A percentile compares a stretch with the other conserved stretches of the same genome.
Conservation (phyloP, 2,113 vertebrate species). For the Pelecanus crispus region DNA sequence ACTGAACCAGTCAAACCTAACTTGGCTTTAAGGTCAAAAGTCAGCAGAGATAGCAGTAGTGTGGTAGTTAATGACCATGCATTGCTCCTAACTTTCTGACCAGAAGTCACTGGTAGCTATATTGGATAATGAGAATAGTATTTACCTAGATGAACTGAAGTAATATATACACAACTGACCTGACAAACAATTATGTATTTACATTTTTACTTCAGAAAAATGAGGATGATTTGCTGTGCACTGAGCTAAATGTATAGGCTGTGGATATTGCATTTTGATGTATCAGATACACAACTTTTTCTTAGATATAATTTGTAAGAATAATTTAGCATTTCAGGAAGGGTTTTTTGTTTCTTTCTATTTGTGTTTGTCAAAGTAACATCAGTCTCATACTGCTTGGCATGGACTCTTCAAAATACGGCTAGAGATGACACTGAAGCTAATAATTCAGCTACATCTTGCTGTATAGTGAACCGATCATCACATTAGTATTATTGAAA, state of each 20-base stretch:
- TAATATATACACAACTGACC: neutral
- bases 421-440: neutral
- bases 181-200: neutral
- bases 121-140: neutral
- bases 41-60: neutral
- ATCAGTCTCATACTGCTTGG: neutral
- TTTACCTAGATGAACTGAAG: neutral
- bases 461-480: neutral
- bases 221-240: neutral
- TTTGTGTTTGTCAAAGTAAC: conserved; percentile 1
- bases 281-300: neutral
- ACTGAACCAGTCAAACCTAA: neutral
- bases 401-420: neutral
- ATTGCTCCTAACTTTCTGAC: neutral
- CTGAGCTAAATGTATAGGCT: neutral
- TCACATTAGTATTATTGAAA: neutral
- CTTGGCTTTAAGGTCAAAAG: neutral
- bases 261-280: neutral
- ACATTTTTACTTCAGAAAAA: neutral
- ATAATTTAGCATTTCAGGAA: neutral
- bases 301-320: neutral
- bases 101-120: neutral
- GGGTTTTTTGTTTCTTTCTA: neutral
- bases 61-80: neutral
- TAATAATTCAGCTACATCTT: conserved; percentile 11